Base-by-base conservation (phyloP, 2,888 invertebrate genomes). In the Erynnis tages region DNA sequence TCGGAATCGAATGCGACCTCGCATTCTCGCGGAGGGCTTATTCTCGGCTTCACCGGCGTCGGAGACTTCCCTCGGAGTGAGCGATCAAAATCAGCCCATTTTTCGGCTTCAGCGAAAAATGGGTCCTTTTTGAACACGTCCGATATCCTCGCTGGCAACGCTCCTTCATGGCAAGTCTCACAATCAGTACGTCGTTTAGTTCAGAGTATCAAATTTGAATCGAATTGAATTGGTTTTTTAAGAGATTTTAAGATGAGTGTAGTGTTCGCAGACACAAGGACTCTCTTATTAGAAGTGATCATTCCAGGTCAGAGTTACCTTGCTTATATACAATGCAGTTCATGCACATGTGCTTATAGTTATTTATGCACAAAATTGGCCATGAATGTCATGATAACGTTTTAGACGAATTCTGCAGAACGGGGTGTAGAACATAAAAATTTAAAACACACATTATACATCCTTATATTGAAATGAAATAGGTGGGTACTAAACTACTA, bases 1-100 rank as follows among this genome's bases (percentile, higher is more conserved):
- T 94, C 93, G 83, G 92, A 91, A 89, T 94, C 94, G 85, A 90
- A 94, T 67, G 93, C 93, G 73, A 94, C 90, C 86, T 94, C 93
- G 71, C 91, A 91, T 75, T 93, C 92, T 62, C 93, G 91, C 64
- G 94, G 93, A 68, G 85, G 91, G 86, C 91, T 93, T 75, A 91
- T 91, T 80, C 93, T 92, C 70, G 91, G 91, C 91, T 94, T 94
- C 78, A 92, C 92, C 48, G 94, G 94, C 70, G 94, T 94, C 67
- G 94, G 93, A 59, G 93, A 93, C 72, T 78, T 83, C 69, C 88
- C 89, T 69, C 91, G 87, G 72, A 91, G 90, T 67, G 91, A 90
- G 62, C 91, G 91, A 85, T 91, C 92, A 90, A 90, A 88, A 87
- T 70, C 80, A 65, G 82, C 73, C 86, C 89, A 90, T 76, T 86